Base-by-base conservation (phyloP, 2,888 invertebrate species). In the Mesopsocus fuscifrons region DNA sequence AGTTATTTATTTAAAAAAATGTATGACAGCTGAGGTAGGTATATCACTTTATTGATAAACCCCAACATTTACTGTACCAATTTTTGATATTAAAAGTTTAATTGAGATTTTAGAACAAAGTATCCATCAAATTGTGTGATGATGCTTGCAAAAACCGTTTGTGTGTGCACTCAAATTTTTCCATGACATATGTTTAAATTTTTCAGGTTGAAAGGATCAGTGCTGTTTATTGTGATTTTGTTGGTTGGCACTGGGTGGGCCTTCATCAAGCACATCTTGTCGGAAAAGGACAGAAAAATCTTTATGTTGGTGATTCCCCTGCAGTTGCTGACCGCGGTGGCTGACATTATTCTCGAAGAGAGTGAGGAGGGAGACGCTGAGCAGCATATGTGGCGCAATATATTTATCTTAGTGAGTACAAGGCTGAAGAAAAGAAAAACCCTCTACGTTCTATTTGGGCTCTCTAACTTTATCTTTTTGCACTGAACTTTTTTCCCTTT, bases 171-270 rank as follows among this genome's bases (percentile, higher is more conserved):
- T n/a, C n/a, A n/a, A n/a, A n/a, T n/a, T n/a, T n/a, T n/a, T n/a
- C n/a, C n/a, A n/a, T n/a, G n/a, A n/a, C n/a, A n/a, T 1, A 9
- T 31, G 16, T 16, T 5, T 23, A 42, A n/a, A 20, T 45, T 22
- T 47, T 60, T 42, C 58, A 85, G 83, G 50, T 65, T 91, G 45
- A 87, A 88, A 61, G 88, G 89, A 9, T 87, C 91, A 0, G 77
- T 98, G 34, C 64, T 98, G 41, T 97, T 98, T 57, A 89, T 95
- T 46, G 94, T 94, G 0, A 82, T 98, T 50, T 82, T 97, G 9
- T 69, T 98, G 9, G 88, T 98, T 51, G 97, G 97, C 38, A 94
- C 97, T 4, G 98, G 98, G 0, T 98, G 95, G 91, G 92, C 94
- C 31, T 98, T 97, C 59, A 91, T 98, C 52, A 97, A 97, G 57